Base-by-base conservation (phyloP, 2,888 invertebrate genomes). In the Xanthia togata region DNA sequence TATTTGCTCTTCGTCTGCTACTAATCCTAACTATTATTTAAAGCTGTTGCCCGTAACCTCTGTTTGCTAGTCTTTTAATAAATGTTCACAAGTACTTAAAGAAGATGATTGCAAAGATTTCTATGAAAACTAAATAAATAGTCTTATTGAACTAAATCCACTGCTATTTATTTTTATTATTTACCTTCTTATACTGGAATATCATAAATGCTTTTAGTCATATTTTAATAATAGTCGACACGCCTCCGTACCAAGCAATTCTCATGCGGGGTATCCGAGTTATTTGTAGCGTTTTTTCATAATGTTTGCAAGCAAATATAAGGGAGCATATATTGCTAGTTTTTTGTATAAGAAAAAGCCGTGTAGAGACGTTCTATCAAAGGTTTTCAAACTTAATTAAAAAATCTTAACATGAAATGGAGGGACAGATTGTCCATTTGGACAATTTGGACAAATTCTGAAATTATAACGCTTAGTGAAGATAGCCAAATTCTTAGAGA, bases 161-260 rank as follows among this genome's bases (percentile, higher is more conserved):
- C 17, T 55, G 35, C 3, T 60, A 73, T 67, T 78, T 69, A 44
- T 75, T 26, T 62, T 59, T 53, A 41, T 57, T 67, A 60, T 76
- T 65, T 26, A 55, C 47, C 17, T 70, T 67, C 47, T 44, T 53
- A 65, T 86, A 84, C 83, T 76, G 63, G 47, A 84, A 77, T 79
- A 68, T 31, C 70, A 65, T 71, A 65, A 68, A 86, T 68, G 50
- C 53, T 26, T 70, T 44, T 57, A 71, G 38, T 35, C 60, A 80
- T 64, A 74, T 73, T 78, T 78, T 80, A 86, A 79, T 86, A 83
- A 79, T 63, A 75, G 73, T 64, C 72, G 55, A 55, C 53, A 68
- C 76, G 72, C 73, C 50, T 59, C n/a, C 53, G n/a, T 35, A 55
- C 38, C 14, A 31, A 41, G 73, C 44, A 73, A n/a, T 70, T 70